A percentile compares a stretch with the other conserved stretches of the same genome.
phyloP scores from a whole-genome alignment of 2,113 vertebrate genomes.

The Notarius quadriscutis region DNA sequence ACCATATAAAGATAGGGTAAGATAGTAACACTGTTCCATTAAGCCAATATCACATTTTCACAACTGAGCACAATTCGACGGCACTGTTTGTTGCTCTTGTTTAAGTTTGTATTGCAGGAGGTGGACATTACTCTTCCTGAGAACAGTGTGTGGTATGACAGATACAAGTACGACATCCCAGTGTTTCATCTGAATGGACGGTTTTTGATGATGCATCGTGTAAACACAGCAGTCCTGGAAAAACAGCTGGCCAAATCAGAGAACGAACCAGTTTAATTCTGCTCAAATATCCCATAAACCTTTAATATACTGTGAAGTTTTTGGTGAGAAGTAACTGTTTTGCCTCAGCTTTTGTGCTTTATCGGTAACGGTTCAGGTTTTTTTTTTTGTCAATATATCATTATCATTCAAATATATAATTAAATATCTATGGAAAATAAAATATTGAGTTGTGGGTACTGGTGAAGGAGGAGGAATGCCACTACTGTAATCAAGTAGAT shows the following conservation, averaged over 20 bases:
- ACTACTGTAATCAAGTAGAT: not conserved
- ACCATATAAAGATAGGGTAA: constrained; percentile 68
- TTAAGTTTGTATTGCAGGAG: constrained; percentile 82
- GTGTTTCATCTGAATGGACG: constrained; percentile 85
- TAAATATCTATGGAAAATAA: not conserved
- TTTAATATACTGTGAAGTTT: not conserved
- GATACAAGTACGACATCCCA: constrained; percentile 84
- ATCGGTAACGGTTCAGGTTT: not conserved
- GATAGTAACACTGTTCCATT: not conserved
- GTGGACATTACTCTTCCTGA: constrained; percentile 83
- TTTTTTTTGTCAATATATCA: not conserved
- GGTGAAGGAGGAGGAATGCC: not conserved
- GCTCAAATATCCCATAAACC: not conserved
- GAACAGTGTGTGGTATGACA: constrained; percentile 77
- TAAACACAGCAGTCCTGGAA: constrained; percentile 76
- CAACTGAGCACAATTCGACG: not conserved
- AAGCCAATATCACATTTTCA: not conserved
- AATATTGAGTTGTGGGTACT: not conserved
- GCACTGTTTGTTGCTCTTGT: constrained; percentile 32
- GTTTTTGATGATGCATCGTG: constrained; percentile 85
- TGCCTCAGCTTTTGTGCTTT: not conserved
- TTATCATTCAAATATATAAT: not conserved
- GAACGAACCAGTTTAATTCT: constrained; percentile 25
- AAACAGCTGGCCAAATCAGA: constrained; percentile 71
- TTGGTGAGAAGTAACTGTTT: not conserved